Evolutionary conservation across 2,888 invertebrate species (phyloP).

Genomic region (Tuberolachnus salignus): DNA sequence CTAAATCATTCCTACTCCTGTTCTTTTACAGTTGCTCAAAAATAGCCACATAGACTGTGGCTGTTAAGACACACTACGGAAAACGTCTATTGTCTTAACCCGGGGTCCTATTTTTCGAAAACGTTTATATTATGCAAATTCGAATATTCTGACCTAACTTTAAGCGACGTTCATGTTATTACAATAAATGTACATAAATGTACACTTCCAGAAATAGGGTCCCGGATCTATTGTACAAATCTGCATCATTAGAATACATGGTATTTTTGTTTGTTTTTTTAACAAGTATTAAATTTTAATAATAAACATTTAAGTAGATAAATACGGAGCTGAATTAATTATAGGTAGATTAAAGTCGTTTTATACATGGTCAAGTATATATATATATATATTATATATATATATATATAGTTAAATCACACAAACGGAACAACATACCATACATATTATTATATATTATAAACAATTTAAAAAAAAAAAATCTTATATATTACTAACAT

Average conservation of each 20-base stretch:
- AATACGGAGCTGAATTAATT: conserved; percentile 6
- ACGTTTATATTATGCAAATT: background rate
- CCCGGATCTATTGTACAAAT: conserved; percentile 16
- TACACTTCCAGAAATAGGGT: background rate
- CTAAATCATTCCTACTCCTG: conserved; percentile 29
- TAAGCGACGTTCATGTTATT: background rate
- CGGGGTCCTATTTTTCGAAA: background rate
- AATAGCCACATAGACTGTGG: background rate
- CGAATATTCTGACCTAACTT: background rate
- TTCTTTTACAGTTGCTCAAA: conserved; percentile 36
- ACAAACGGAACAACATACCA: background rate
- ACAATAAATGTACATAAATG: too few species aligned
- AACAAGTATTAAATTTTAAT: background rate
- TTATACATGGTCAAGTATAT: background rate
- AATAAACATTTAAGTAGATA: conserved; percentile 1
- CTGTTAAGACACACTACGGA: background rate
- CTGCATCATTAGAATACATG: conserved; percentile 6
- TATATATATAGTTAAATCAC: background rate
- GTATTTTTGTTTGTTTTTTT: conserved; percentile 13
- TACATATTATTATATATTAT: background rate
- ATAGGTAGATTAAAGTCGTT: too few species aligned
- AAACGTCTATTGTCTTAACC: background rate
- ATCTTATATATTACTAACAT: background rate
- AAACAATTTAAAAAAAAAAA: background rate
- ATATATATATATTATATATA: too few species aligned